Percentiles rank a stretch among this genome's conserved stretches.
phyloP scores from a whole-genome alignment of 37 sponge, comb jelly and placozoan species.

The Ephydatia muelleri region DNA sequence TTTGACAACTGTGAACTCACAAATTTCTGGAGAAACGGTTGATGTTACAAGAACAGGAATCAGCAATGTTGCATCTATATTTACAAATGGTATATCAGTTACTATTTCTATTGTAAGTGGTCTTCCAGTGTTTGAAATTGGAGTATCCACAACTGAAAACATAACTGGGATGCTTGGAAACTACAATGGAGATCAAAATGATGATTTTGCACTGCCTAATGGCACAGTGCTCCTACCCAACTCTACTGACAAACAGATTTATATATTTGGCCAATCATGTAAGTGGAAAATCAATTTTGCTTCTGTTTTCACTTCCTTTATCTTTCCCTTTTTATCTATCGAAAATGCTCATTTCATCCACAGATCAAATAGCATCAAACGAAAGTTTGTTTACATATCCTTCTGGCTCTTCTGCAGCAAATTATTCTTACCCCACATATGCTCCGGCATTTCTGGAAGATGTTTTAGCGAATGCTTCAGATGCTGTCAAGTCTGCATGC shows the following conservation, averaged over 20 bases:
- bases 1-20: constrained; percentile 20
- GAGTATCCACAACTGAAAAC: constrained; percentile 18
- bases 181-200: constrained; percentile 55
- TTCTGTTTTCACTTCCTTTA: no score
- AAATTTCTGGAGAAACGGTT: background rate
- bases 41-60: background rate
- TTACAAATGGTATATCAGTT: constrained; percentile 32
- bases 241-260: constrained; percentile 54
- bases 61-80: constrained; percentile 9
- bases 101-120: background rate
- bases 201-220: constrained; percentile 61
- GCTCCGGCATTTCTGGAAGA: constrained; percentile 57
- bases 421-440: constrained; percentile 52
- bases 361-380: constrained; percentile 60
- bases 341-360: background rate
- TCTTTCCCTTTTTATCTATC: no score
- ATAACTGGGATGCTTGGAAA: constrained; percentile 73
- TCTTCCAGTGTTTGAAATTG: constrained; percentile 10
- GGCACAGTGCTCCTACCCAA: constrained; percentile 56
- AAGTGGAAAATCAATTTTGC: background rate
- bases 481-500: constrained; percentile 18
- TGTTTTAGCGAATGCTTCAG: constrained; percentile 22
- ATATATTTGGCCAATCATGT: constrained; percentile 76
- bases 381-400: constrained; percentile 61
- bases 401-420: background rate